Evolutionary conservation across 2,888 invertebrate genomes (phyloP), one percentile per base, ranked within the genome.

Genomic region (Tetragnatha montana): DNA sequence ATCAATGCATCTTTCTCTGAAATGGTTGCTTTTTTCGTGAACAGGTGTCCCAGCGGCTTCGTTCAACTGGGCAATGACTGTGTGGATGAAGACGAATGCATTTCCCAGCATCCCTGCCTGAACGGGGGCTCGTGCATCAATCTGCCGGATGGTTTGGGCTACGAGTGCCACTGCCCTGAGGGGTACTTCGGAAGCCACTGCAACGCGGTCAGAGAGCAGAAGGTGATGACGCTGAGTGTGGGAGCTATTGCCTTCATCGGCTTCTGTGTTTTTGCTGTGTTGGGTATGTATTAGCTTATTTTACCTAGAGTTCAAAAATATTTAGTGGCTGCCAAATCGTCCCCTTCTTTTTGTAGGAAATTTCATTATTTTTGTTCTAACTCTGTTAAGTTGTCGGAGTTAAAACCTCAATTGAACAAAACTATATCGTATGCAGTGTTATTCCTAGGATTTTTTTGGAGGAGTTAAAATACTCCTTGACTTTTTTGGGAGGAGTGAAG

Each of bases 61-160:
- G 71, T 90, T 21, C 71, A 85, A 0, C 87, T 81, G 8, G 90
- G 91, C 1, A 86, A 91, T 12, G 83, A 87, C 73, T 92, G 92
- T 79, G 89, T 88, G 6, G 92, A 92, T 70, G 87, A 91, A 10
- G 91, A 92, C 75, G 92, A 92, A 81, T 92, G 92, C 73, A 49
- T 80, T 12, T 90, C 91, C 17, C 82, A 82, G 49, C 84, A 90
- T 6, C 91, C 91, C 17, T 99, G 99, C 93, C 97, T 97, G 93
- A 99, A 99, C 94, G 98, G 98, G 47, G 99, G 99, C 10, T 96
- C 98, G 49, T 99, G 99, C 94, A 95, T 97, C 91, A 98, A 98
- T 47, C 79, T 91, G 14, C 88, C 88, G 2, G 81, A 89, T 69
- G 91, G 91, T 10, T 89, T 91, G 51, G 91, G 91, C n/a, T 92